Conservation (phyloP, 2,888 invertebrate species). For the Plebejus anna region DNA sequence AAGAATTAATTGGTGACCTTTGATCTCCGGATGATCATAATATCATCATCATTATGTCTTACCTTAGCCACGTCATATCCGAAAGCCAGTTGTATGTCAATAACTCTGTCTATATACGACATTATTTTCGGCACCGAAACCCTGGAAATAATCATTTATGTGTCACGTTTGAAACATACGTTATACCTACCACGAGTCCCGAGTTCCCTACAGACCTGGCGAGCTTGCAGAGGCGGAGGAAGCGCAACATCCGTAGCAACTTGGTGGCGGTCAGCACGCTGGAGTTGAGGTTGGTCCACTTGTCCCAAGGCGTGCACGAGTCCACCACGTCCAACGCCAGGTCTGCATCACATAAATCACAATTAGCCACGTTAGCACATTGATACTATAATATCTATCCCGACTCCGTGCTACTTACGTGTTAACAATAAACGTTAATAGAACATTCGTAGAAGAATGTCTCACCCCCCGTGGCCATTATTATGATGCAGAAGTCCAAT, state of each 20-base stretch:
- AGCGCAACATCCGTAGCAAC: constrained; percentile 63
- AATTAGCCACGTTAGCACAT: background rate
- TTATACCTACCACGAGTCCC: background rate
- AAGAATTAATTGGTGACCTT: no score
- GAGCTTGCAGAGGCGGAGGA: constrained; percentile 66
- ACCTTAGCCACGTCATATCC: constrained; percentile 83
- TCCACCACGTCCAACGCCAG: constrained; percentile 65
- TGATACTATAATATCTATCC: no score
- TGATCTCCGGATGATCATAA: no score
- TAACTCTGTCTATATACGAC: constrained; percentile 73
- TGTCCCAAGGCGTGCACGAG: constrained; percentile 59
- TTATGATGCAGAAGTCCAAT: constrained; percentile 76
- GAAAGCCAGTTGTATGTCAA: constrained; percentile 78
- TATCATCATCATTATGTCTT: background rate
- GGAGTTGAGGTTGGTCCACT: constrained; percentile 63
- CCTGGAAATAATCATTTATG: constrained; percentile 33
- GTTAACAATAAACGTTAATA: background rate
- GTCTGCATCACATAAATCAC: constrained; percentile 48
- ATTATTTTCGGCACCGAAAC: constrained; percentile 64
- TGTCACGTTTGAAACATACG: background rate
- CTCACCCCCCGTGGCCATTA: constrained; percentile 68
- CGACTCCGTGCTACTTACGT: no score
- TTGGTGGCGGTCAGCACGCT: constrained; percentile 69
- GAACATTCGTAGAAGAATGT: background rate
- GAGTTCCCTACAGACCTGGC: constrained; percentile 49